A percentile compares a stretch with the other conserved stretches of the same genome.
Evolutionary conservation across 2,113 vertebrate genomes (phyloP).

Genomic region (Dasyurus viverrinus): DNA sequence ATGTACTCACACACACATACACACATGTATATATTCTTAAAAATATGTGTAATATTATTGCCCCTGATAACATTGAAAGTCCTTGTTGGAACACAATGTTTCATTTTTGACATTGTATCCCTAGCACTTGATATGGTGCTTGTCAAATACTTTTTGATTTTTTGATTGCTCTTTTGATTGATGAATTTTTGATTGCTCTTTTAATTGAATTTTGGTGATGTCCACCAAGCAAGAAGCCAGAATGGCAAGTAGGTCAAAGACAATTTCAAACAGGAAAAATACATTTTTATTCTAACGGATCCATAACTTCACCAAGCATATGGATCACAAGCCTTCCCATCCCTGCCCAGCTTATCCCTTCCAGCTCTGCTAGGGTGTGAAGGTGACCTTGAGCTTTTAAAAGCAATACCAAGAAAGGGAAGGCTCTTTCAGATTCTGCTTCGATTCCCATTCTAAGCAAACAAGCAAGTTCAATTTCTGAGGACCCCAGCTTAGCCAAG

Average conservation of each 20-base stretch:
- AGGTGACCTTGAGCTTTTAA: background rate
- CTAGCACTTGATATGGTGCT: background rate
- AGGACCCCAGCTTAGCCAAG: background rate
- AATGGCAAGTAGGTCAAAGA: background rate
- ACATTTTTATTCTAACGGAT: background rate
- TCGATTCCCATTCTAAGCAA: background rate
- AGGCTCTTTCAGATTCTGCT: background rate
- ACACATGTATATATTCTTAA: background rate
- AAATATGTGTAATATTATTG: background rate
- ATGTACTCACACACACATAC: background rate
- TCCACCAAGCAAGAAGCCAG: background rate
- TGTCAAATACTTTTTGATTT: background rate
- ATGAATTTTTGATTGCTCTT: background rate
- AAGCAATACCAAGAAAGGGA: background rate
- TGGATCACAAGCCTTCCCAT: background rate
- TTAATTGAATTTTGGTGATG: background rate
- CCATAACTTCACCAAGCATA: background rate
- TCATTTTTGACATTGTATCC: background rate
- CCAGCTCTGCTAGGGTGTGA: background rate
- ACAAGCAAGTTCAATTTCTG: background rate
- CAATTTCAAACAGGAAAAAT: background rate
- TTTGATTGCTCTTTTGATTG: background rate
- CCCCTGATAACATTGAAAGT: background rate
- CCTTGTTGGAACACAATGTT: background rate
- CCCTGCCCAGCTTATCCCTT: background rate